Conservation (phyloP, 2,113 vertebrate genomes). For the Butastur rufipennis region DNA sequence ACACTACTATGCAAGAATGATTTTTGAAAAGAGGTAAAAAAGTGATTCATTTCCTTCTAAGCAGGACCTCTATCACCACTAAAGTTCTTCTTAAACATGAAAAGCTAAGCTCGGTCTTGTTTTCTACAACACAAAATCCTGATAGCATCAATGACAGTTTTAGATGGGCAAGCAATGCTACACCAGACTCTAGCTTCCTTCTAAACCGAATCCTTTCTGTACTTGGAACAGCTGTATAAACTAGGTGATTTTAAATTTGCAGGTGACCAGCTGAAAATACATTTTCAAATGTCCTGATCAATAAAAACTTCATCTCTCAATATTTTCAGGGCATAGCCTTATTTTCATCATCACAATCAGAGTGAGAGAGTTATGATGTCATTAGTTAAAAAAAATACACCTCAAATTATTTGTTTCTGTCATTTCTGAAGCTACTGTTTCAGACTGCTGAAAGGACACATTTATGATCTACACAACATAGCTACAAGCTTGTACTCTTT, state of each 20-base stretch:
- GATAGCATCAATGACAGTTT: background rate
- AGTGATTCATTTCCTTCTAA: background rate
- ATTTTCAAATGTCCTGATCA: background rate
- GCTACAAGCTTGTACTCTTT: background rate
- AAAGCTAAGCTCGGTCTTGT: background rate
- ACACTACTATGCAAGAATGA: background rate
- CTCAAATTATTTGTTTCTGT: background rate
- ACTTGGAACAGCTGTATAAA: background rate
- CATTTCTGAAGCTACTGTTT: background rate
- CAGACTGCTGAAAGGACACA: background rate
- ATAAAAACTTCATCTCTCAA: background rate
- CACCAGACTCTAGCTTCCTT: background rate
- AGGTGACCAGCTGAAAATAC: background rate
- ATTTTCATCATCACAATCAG: background rate
- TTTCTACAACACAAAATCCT: background rate
- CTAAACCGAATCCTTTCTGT: background rate
- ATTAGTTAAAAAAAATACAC: background rate
- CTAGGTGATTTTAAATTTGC: background rate
- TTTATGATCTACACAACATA: background rate
- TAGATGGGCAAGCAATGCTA: background rate
- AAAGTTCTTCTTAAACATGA: background rate
- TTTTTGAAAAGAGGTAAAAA: background rate
- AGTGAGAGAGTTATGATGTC: background rate
- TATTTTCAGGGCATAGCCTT: background rate
- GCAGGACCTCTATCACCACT: background rate